A percentile compares a stretch with the other conserved stretches of the same genome.
Conservation (phyloP, 2,113 vertebrate species). For the Steatornis caripensis region DNA sequence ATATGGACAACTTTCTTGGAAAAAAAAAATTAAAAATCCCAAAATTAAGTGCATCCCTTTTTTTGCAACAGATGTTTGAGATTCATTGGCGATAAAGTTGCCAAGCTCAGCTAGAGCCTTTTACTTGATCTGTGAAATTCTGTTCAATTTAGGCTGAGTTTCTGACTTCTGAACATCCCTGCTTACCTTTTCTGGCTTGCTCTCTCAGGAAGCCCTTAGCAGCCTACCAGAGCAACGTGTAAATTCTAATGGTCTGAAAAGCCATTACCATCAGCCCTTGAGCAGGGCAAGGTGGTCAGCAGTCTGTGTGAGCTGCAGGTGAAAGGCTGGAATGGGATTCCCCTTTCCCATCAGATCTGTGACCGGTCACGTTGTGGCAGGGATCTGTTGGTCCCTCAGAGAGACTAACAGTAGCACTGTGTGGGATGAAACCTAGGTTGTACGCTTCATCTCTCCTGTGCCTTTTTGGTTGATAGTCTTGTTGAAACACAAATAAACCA, state of each 20-base stretch:
- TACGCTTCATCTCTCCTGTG: not conserved
- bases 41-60: not conserved
- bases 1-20: not conserved
- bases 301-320: not conserved
- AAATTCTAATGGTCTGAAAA: not conserved
- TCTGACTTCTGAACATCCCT: not conserved
- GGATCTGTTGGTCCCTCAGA: not conserved
- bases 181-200: not conserved
- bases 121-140: not conserved
- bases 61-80: not conserved
- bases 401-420: not conserved
- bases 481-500: not conserved
- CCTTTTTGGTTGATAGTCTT: not conserved
- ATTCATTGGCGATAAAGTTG: not conserved
- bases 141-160: not conserved
- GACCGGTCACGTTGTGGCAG: no score
- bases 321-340: not conserved
- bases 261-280: not conserved
- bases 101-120: not conserved
- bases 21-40: not conserved
- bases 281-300: not conserved
- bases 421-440: not conserved
- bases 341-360: not conserved
- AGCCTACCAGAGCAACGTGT: not conserved
- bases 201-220: not conserved